phyloP scores from a whole-genome alignment of 23 tunicate genomes.

The Botrylloides violaceus region DNA sequence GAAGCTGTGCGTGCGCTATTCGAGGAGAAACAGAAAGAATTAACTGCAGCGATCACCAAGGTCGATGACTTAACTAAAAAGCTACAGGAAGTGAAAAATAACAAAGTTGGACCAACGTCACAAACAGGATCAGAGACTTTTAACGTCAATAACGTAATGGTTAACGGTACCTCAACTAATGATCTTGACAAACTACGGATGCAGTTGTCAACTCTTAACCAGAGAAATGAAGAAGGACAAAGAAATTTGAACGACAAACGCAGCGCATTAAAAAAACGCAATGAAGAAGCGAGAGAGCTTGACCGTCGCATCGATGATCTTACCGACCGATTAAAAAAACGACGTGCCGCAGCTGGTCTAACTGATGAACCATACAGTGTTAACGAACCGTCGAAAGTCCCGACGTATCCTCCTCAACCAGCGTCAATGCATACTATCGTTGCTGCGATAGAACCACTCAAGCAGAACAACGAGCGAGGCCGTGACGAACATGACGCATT shows the following conservation, averaged over 20 bases:
- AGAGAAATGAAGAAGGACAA: conserved; percentile 80
- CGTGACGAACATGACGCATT: conserved; percentile 14
- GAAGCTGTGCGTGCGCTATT: conserved; percentile 88
- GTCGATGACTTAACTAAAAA: conserved; percentile 73
- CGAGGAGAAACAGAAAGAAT: conserved; percentile 81
- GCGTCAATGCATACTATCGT: conserved; percentile 77
- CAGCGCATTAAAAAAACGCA: conserved; percentile 40
- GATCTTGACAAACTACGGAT: conserved; percentile 58
- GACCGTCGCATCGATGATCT: conserved; percentile 85
- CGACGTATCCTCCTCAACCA: conserved; percentile 23
- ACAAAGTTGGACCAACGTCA: conserved; percentile 20
- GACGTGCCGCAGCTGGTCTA: conserved; percentile 22
- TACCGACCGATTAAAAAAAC: conserved; percentile 57
- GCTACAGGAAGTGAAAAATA: conserved; percentile 62
- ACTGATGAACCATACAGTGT: conserved; percentile 5
- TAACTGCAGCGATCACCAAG: conserved; percentile 46
- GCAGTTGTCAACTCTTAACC: conserved; percentile 41
- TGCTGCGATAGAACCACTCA: conserved; percentile 83
- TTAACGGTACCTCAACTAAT: conserved; percentile 3
- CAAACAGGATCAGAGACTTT: neutral
- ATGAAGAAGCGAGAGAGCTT: conserved; percentile 75
- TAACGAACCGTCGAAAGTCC: conserved; percentile 7
- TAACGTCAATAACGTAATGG: neutral
- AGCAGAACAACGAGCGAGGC: conserved; percentile 38
- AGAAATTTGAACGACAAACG: conserved; percentile 59